These are phyloP conservation scores for Hermaeophaga mercurialis DNA, from an alignment of 2,888 invertebrate species.

Conservation along the genomic window DNA sequence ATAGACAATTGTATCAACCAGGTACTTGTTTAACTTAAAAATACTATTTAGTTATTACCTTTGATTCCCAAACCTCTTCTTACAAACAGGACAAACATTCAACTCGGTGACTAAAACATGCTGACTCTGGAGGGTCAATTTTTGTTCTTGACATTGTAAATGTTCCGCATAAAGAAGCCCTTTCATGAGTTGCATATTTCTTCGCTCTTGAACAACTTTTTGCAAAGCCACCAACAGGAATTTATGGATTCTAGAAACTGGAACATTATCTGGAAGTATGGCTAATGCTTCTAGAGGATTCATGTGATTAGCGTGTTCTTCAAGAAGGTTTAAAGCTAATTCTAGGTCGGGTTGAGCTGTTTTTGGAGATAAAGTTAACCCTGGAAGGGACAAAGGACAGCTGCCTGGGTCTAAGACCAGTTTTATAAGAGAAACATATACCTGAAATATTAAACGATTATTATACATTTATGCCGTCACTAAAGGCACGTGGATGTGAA, in stretches of 20 bases:
- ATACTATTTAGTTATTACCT: conserved; percentile 70
- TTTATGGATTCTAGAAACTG: conserved; percentile 72
- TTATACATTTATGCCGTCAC: too few species aligned
- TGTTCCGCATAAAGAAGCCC: conserved; percentile 86
- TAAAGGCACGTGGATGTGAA: too few species aligned
- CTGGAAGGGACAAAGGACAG: conserved; percentile 47
- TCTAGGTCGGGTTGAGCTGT: conserved; percentile 76
- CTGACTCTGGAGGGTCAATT: conserved; percentile 81
- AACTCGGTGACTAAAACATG: conserved; percentile 84
- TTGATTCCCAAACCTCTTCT: conserved; percentile 90
- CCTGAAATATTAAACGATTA: conserved; percentile 46
- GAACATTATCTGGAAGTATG: conserved; percentile 81
- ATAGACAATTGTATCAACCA: too few species aligned
- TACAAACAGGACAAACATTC: conserved; percentile 89
- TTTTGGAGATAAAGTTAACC: conserved; percentile 61
- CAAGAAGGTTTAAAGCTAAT: conserved; percentile 78
- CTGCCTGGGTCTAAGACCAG: conserved; percentile 53
- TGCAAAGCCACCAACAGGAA: conserved; percentile 44
- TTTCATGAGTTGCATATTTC: conserved; percentile 78
- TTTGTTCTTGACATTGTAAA: conserved; percentile 80
- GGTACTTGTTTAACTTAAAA: too few species aligned
- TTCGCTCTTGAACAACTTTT: conserved; percentile 72
- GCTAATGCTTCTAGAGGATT: conserved; percentile 80
- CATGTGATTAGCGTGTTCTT: conserved; percentile 83
- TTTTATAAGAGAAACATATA: conserved; percentile 55